phyloP scores from a whole-genome alignment of 2,113 vertebrate species.

The Sylvilagus bachmani region DNA sequence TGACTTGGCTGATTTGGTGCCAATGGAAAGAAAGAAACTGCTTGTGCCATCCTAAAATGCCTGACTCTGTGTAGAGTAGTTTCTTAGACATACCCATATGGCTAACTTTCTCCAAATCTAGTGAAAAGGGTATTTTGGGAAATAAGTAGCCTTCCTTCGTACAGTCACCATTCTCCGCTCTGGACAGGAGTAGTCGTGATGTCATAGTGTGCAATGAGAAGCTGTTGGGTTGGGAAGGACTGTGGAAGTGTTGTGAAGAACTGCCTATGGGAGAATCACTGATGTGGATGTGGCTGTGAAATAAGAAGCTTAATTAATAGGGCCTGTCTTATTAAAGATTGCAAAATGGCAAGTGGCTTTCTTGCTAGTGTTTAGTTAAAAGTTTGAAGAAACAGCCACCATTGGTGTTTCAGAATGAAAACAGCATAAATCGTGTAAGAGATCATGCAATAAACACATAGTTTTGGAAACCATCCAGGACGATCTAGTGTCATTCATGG shows the following conservation, averaged over 20 bases:
- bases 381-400: constrained; percentile 33
- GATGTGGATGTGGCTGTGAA: not conserved
- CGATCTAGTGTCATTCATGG: not conserved
- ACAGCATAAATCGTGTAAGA: fast-evolving
- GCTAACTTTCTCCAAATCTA: not conserved
- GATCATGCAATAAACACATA: not conserved
- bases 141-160: not conserved
- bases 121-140: not conserved
- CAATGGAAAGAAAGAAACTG: not conserved
- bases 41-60: not conserved
- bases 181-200: not conserved
- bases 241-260: not conserved
- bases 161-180: not conserved
- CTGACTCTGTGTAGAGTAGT: not conserved
- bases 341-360: not conserved
- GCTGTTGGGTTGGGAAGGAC: not conserved
- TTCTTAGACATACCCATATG: not conserved
- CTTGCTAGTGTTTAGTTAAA: not conserved
- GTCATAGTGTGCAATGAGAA: not conserved
- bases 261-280: not conserved
- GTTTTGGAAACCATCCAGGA: not conserved
- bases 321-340: not conserved
- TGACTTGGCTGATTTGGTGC: not conserved
- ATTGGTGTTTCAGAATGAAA: constrained; percentile 31
- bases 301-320: not conserved